Evolutionary conservation across 1,140 invertebrate genomes (phyloP).

Genomic region (Megalonaias nervosa): DNA sequence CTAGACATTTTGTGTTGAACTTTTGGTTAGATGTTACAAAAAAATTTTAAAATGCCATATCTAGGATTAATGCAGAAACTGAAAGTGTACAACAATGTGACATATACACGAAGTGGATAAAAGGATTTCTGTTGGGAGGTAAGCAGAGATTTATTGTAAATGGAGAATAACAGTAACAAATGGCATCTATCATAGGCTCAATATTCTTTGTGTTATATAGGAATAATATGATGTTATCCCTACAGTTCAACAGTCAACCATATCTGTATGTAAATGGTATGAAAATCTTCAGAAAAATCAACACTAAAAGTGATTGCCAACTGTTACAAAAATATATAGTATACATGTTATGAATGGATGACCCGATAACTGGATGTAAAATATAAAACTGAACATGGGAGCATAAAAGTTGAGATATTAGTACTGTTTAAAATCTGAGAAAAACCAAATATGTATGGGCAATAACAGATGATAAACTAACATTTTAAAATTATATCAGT

Average conservation of each 20-base stretch:
- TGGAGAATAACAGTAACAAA: slow-evolving; percentile 10
- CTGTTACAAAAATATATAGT: slow-evolving; percentile 14
- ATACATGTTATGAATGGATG: slow-evolving; percentile 13
- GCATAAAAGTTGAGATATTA: too few species aligned
- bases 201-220: slow-evolving; percentile 42
- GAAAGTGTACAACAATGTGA: neutral
- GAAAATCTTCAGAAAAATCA: slow-evolving; percentile 19
- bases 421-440: neutral
- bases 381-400: slow-evolving; percentile 22
- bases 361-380: slow-evolving; percentile 15
- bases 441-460: too few species aligned
- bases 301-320: neutral
- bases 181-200: slow-evolving; percentile 40
- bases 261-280: slow-evolving; percentile 31
- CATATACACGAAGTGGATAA: slow-evolving; percentile 29
- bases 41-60: slow-evolving; percentile 6
- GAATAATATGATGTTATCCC: slow-evolving; percentile 29
- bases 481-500: too few species aligned
- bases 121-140: slow-evolving; percentile 27
- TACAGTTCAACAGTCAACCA: slow-evolving; percentile 1
- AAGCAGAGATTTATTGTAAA: slow-evolving; percentile 34
- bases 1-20: too few species aligned
- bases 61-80: slow-evolving; percentile 8
- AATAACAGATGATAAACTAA: slow-evolving; percentile 1
- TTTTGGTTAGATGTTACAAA: too few species aligned